These are phyloP conservation scores for Lagorchestes hirsutus DNA, from an alignment of 2,797 vertebrate species.

Conservation along the genomic window DNA sequence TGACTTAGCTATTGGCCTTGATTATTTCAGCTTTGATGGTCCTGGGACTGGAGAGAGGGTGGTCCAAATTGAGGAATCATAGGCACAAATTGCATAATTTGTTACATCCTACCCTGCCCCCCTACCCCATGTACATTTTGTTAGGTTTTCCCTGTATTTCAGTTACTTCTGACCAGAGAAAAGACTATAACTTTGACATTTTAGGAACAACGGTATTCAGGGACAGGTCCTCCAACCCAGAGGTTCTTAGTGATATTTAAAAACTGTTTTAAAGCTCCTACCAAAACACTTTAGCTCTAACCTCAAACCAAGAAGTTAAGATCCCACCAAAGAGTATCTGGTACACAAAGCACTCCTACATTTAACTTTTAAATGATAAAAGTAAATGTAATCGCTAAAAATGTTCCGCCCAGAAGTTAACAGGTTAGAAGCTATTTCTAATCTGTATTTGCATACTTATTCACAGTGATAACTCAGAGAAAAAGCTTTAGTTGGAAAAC, in stretches of 20 bases:
- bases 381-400: conserved; percentile 20
- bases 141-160: neutral
- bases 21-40: neutral
- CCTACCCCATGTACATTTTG: neutral
- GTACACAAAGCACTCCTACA: conserved; percentile 24
- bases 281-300: neutral
- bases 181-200: neutral
- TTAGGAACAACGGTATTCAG: neutral
- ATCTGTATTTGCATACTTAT: neutral
- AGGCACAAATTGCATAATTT: neutral
- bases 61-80: neutral
- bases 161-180: neutral
- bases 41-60: neutral
- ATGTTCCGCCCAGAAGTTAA: neutral
- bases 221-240: neutral
- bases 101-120: neutral
- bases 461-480: conserved; percentile 15
- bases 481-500: neutral
- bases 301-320: accelerated
- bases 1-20: neutral
- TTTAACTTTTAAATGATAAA: neutral
- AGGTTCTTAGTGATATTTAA: neutral
- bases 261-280: neutral
- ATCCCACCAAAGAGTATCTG: conserved; percentile 31
- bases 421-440: neutral